Conservation (phyloP, 2,888 invertebrate genomes). For the Keiferia lycopersicella region DNA sequence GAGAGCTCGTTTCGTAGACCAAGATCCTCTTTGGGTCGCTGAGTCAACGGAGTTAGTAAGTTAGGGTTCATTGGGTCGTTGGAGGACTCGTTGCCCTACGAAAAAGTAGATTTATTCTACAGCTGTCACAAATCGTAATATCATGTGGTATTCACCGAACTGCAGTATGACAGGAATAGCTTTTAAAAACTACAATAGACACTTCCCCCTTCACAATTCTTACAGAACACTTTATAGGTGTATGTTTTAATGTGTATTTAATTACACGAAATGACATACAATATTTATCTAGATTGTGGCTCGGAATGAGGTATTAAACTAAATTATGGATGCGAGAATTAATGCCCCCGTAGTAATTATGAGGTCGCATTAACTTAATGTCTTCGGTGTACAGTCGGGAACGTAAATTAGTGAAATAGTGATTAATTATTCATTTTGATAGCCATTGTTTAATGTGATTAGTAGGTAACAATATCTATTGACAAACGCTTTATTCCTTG, state of each 20-base stretch:
- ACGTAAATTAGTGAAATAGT: conserved; percentile 28
- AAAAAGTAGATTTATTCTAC: no score
- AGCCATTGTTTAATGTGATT: neutral
- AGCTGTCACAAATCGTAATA: no score
- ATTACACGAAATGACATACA: conserved; percentile 66
- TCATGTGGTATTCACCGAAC: no score
- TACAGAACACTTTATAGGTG: conserved; percentile 45
- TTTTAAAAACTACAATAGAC: neutral
- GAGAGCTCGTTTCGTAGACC: no score
- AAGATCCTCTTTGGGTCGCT: no score
- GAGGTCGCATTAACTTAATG: conserved; percentile 80
- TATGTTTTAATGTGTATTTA: conserved; percentile 69
- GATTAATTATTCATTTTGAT: conserved; percentile 6
- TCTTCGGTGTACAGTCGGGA: conserved; percentile 58
- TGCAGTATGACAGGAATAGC: no score
- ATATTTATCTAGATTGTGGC: conserved; percentile 78
- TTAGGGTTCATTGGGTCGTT: no score
- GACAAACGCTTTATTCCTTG: no score
- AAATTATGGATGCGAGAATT: conserved; percentile 80
- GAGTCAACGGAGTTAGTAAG: no score
- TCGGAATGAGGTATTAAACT: conserved; percentile 78
- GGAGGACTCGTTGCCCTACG: no score
- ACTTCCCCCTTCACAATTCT: conserved; percentile 2
- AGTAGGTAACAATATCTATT: neutral
- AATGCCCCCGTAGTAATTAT: conserved; percentile 79